These are phyloP conservation scores for Listrodromus nycthemerus DNA, from an alignment of 2,888 invertebrate genomes.

Conservation along the genomic window DNA sequence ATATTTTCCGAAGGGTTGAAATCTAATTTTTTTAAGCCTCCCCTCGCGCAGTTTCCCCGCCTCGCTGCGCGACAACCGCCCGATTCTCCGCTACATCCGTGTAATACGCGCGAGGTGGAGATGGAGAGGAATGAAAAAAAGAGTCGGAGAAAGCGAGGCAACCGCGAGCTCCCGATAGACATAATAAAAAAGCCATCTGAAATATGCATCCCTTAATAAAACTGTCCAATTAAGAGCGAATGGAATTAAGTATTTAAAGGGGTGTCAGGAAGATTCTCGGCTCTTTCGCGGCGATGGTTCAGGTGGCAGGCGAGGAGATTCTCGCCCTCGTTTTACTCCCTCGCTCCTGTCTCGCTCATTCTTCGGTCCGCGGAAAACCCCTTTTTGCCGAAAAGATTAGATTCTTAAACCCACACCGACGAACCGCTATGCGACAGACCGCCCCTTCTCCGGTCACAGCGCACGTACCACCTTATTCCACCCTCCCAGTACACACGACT, in stretches of 20 bases:
- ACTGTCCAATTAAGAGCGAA: constrained; percentile 84
- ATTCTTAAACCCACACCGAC: constrained; percentile 70
- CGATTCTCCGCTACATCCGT: not conserved
- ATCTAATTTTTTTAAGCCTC: constrained; percentile 82
- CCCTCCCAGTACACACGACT: constrained; percentile 22
- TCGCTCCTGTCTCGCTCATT: constrained; percentile 42
- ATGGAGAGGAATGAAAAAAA: constrained; percentile 27
- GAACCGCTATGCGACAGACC: not conserved
- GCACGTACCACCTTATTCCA: constrained; percentile 16
- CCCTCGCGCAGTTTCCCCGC: constrained; percentile 53
- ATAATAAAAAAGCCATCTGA: constrained; percentile 84
- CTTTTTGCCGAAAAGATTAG: constrained; percentile 77
- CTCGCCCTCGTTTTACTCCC: constrained; percentile 35
- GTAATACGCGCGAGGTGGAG: constrained; percentile 43
- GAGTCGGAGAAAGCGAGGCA: constrained; percentile 44
- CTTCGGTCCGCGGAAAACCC: constrained; percentile 69
- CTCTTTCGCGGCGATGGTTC: constrained; percentile 53
- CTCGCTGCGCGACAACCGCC: constrained; percentile 40
- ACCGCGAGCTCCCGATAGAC: constrained; percentile 80
- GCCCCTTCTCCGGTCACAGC: constrained; percentile 14
- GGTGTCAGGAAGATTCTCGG: constrained; percentile 75
- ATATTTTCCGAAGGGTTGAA: constrained; percentile 82
- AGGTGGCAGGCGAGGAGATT: constrained; percentile 63
- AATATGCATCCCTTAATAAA: constrained; percentile 85
- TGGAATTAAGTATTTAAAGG: constrained; percentile 84